These are phyloP conservation scores for Penelope pileata DNA, from an alignment of 2,113 vertebrate genomes.

Conservation along the genomic window DNA sequence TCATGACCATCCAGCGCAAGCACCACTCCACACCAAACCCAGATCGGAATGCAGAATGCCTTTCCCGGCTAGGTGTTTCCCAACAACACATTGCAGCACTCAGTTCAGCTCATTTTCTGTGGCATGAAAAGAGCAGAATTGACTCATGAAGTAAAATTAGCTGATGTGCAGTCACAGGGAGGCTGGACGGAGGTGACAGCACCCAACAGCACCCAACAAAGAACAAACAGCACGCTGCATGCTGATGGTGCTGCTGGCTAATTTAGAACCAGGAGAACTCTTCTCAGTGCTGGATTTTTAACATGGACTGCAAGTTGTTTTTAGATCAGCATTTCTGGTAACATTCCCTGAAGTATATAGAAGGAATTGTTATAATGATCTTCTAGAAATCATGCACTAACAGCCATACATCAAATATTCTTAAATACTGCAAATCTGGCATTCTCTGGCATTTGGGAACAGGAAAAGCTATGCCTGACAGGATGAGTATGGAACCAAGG, in stretches of 20 bases:
- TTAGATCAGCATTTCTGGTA: background rate
- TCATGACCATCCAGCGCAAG: background rate
- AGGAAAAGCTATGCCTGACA: background rate
- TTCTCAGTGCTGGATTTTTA: background rate
- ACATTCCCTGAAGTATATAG: background rate
- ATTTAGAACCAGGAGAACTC: background rate
- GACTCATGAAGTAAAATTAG: slow-evolving; percentile 53
- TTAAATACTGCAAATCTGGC: background rate
- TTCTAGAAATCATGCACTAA: background rate
- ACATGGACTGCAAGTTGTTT: background rate
- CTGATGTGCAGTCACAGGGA: slow-evolving; percentile 44
- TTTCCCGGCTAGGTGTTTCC: slow-evolving; percentile 6
- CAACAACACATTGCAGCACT: slow-evolving; percentile 6
- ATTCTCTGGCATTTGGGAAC: background rate
- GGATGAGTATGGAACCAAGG: fast-evolving
- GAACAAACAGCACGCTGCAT: background rate
- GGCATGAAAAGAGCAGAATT: slow-evolving; percentile 56
- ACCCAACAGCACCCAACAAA: background rate
- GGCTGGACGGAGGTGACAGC: slow-evolving; percentile 2
- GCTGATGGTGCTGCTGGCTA: background rate
- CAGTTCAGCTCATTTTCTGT: slow-evolving; percentile 21
- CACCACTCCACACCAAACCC: background rate
- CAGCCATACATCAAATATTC: background rate
- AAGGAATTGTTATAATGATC: background rate
- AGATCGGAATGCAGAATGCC: background rate